Conservation (phyloP, 2,797 vertebrate genomes). For the Monodelphis domestica region DNA sequence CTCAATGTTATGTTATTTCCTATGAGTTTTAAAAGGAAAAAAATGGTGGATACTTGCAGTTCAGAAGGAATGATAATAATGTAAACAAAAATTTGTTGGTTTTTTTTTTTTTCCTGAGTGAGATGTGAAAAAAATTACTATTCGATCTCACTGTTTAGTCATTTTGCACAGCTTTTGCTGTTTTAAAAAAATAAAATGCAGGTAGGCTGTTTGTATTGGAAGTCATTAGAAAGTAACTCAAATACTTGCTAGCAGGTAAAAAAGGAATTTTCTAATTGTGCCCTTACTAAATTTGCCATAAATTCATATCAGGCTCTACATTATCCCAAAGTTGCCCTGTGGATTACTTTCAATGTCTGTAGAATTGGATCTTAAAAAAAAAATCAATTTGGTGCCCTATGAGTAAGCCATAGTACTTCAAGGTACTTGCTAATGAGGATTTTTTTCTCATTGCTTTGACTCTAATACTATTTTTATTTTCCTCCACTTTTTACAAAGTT, state of each 20-base stretch:
- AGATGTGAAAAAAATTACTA: conserved; percentile 48
- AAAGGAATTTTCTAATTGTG: conserved; percentile 20
- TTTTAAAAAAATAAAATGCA: conserved; percentile 5
- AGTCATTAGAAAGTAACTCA: conserved; percentile 43
- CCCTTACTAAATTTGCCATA: conserved; percentile 40
- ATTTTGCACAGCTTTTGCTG: conserved; percentile 26
- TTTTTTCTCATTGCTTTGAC: conserved; percentile 28
- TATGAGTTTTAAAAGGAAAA: conserved; percentile 66
- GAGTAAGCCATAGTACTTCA: background rate
- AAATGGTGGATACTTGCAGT: conserved; percentile 25
- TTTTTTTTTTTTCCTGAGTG: conserved; percentile 39
- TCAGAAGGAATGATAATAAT: conserved; percentile 65
- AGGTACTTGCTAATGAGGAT: conserved; percentile 4
- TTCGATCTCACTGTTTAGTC: conserved; percentile 25
- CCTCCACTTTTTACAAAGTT: conserved; percentile 44
- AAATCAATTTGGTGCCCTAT: background rate
- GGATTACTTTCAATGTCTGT: background rate
- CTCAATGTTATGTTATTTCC: conserved; percentile 62
- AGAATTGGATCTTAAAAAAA: conserved; percentile 28
- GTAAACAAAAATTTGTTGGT: conserved; percentile 37
- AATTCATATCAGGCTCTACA: background rate
- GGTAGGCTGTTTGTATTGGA: conserved; percentile 29
- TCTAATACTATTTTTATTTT: conserved; percentile 24
- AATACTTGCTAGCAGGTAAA: conserved; percentile 13
- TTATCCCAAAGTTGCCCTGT: background rate